Percentiles rank a stretch among this genome's conserved stretches.
phyloP scores from a whole-genome alignment of 92 coral and sea anemone species.

The Epizoanthus fatuus region DNA sequence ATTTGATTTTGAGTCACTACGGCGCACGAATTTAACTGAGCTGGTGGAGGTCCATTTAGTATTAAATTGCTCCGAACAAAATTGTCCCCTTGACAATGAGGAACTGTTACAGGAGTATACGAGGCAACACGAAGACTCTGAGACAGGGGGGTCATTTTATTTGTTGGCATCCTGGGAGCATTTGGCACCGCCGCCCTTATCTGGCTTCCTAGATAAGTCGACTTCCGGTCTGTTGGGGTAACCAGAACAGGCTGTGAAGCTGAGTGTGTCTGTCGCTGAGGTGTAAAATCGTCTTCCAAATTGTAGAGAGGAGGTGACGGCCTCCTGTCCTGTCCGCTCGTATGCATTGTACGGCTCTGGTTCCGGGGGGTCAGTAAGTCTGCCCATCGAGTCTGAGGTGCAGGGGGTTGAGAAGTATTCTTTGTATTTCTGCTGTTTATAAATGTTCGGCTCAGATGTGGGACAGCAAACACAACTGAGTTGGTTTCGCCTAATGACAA shows the following conservation, averaged over 20 bases:
- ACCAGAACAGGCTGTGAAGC: not conserved
- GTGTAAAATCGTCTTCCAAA: not conserved
- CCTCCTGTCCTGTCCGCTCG: not conserved
- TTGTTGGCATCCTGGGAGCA: not conserved
- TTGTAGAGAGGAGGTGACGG: conserved; percentile 29
- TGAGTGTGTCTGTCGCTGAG: not conserved
- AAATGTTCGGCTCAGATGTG: not conserved
- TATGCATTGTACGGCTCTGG: not conserved
- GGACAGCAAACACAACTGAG: conserved; percentile 29
- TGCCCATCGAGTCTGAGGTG: conserved; percentile 30
- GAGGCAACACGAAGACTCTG: not conserved
- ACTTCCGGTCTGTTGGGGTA: not conserved
- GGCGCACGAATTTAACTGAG: not conserved
- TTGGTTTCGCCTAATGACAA: conserved; percentile 5
- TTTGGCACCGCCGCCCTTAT: not conserved
- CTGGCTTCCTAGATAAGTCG: not conserved
- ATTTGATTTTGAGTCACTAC: not conserved
- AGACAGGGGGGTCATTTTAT: not conserved
- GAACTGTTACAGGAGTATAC: not conserved
- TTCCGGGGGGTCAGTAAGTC: conserved; percentile 26
- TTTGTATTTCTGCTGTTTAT: not conserved
- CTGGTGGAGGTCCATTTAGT: not conserved
- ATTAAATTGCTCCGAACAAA: not conserved
- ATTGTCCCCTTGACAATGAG: not conserved
- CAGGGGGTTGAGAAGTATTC: not conserved